Base-by-base conservation (phyloP, 2,888 invertebrate genomes). In the Eudemis profundana region DNA sequence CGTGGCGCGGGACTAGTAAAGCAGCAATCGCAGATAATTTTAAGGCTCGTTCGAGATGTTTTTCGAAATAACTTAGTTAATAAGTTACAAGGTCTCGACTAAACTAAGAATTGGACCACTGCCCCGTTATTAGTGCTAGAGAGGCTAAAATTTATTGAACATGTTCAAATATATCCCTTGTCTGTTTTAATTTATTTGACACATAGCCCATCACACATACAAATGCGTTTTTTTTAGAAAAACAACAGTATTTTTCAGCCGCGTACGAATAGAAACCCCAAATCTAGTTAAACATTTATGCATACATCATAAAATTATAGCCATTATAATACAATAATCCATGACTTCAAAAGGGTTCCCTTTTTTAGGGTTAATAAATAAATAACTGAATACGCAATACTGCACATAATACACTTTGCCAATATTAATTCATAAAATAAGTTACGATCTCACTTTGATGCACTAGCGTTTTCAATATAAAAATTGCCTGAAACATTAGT, bases 381-480 rank as follows among this genome's bases (percentile, higher is more conserved):
- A 61, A 63, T 66, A 69, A 68, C 63, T 54, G 61, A 61, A 57
- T 70, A 74, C 63, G 73, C 71, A 74, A 74, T 74, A 72, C 74
- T 75, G 75, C 70, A 71, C 68, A 23, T 70, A 46, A 19, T 51
- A 70, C 66, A 74, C 67, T 70, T 75, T 74, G 74, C 75, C 76
- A 75, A 78, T 74, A 63, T 33, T 62, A 68, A 68, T 66, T 70
- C 65, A 74, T 74, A 75, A 75, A 74, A 72, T 72, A 77, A 78
- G 78, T 77, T 78, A 78, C 69, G 67, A 73, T 78, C 72, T 79
- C 77, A 78, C 75, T 74, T 73, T 71, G 69, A 72, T 72, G 77
- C 75, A 78, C 77, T 78, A 77, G 76, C 23, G 23, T 10, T 33
- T 8, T 5, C 8, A 10, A 33, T 33, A 33, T 10, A 33, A 33